Conservation (phyloP, 2,797 vertebrate species). For the Sebastes vulpes region DNA sequence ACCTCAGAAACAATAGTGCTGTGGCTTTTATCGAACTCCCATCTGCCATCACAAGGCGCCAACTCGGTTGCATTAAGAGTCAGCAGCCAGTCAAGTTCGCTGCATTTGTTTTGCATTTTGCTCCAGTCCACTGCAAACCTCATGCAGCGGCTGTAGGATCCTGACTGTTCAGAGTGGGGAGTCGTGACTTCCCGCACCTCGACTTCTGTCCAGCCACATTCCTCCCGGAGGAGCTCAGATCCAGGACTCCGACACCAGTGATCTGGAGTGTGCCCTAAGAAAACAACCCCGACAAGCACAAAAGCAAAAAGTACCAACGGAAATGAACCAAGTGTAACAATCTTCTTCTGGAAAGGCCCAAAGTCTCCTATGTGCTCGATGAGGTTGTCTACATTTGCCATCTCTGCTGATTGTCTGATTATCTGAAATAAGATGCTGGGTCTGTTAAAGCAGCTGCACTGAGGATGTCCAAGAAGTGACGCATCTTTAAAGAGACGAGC, state of each 20-base stretch:
- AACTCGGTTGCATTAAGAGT: neutral
- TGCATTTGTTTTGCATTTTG: conserved; percentile 14
- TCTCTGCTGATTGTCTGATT: neutral
- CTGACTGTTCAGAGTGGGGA: neutral
- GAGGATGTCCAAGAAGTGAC: neutral
- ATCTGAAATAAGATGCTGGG: neutral
- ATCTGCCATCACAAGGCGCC: neutral
- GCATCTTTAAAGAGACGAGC: neutral
- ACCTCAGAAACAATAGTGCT: conserved; percentile 42
- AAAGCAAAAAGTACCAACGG: conserved; percentile 15
- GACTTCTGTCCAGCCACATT: conserved; percentile 38
- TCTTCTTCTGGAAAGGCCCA: conserved; percentile 46
- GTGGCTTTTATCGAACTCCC: conserved; percentile 27
- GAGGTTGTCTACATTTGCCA: conserved; percentile 35
- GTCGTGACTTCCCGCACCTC: conserved; percentile 3
- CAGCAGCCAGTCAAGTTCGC: neutral
- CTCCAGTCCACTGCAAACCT: conserved; percentile 37
- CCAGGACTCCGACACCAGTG: conserved; percentile 30
- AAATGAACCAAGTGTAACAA: conserved; percentile 7
- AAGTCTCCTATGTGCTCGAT: conserved; percentile 22
- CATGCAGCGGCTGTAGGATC: conserved; percentile 27
- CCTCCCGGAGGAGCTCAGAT: conserved; percentile 11
- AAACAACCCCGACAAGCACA: conserved; percentile 25
- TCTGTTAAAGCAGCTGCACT: neutral
- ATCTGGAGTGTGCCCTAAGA: conserved; percentile 28